A percentile compares a stretch with the other conserved stretches of the same genome.
Conservation (phyloP, 30 jellyfish, hydroid and myxozoan genomes). For the Hydra vulgaris region DNA sequence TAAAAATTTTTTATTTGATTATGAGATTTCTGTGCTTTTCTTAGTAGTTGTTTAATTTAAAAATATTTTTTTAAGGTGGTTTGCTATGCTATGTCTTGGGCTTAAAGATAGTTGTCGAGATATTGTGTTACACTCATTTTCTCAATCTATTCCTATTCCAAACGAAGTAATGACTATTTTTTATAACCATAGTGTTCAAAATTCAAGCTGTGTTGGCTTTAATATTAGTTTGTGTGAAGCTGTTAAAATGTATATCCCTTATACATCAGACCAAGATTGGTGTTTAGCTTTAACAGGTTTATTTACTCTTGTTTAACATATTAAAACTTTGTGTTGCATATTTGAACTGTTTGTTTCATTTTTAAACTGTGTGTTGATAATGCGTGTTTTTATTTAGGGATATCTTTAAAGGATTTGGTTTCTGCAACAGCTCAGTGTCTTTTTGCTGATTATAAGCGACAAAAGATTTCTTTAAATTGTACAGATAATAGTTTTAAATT, state of each 20-base stretch:
- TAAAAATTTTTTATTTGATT: too few species aligned
- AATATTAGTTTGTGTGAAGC: slow-evolving; percentile 54
- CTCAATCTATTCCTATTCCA: slow-evolving; percentile 79
- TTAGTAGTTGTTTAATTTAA: too few species aligned
- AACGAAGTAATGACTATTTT: slow-evolving; percentile 42
- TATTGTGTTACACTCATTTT: slow-evolving; percentile 30
- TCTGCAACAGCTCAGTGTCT: too few species aligned
- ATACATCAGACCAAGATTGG: slow-evolving; percentile 66
- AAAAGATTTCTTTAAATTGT: too few species aligned
- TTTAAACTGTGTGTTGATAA: background rate
- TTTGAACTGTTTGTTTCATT: background rate
- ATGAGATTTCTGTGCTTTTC: too few species aligned
- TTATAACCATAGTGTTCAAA: slow-evolving; percentile 32
- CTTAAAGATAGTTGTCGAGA: too few species aligned
- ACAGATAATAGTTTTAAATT: too few species aligned
- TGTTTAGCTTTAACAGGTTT: slow-evolving; percentile 61
- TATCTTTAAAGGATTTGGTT: too few species aligned
- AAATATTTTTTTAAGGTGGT: too few species aligned
- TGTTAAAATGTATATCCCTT: slow-evolving; percentile 41
- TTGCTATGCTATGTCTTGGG: too few species aligned
- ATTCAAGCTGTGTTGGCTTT: slow-evolving; percentile 20
- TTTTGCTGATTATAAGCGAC: too few species aligned
- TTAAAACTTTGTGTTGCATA: background rate
- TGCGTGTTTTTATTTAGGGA: too few species aligned
- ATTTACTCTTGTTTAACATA: background rate